Base-by-base conservation (phyloP, 92 coral and sea anemone genomes). In the Siderastrea siderea region DNA sequence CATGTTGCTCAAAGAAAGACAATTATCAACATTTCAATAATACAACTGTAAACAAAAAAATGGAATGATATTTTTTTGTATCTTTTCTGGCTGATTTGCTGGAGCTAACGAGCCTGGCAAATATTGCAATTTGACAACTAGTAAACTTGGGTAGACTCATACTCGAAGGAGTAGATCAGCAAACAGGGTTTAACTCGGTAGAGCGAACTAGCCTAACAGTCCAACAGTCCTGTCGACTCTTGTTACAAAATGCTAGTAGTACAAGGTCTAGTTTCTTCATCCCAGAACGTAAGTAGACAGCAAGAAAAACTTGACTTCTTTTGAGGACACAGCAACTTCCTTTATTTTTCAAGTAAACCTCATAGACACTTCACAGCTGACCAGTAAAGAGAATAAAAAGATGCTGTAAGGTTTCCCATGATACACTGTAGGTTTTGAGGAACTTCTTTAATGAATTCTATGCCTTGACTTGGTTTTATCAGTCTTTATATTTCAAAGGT, bases 1-100 rank as follows among this genome's bases (percentile, higher is more conserved):
- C 68, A 77, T 77, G 70, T 77, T 77, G 58, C 82, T 45, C 68
- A 77, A 77, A 77, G 68, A 62, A 79, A 77, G 81, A 79, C 60
- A 50, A n/a, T n/a, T n/a, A 64, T 73, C 50, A 19, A 79, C 59
- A 79, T 62, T 79, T 66, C 62, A 79, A 79, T 47, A 48, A 79
- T 79, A 26, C 45, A 79, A 79, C 63, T 16, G 60, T 79, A 62
- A 79, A 79, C 73, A n/a, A 63, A 79, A 61, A 79, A 79, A 16
- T 79, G n/a, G 73, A 17, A 47, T 79, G 73, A 79, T 62, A 64
- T 79, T 79, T 79, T 66, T n/a, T n/a, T 79, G 61, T 62, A 62
- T 52, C 72, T 78, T 64, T 79, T 79, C 64, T 15, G 72, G 47
- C n/a, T 11, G 74, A 6, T 63, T 79, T 79, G 47, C 73, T 79